phyloP scores from a whole-genome alignment of 2,888 invertebrate genomes.

The Torymus tubicola region DNA sequence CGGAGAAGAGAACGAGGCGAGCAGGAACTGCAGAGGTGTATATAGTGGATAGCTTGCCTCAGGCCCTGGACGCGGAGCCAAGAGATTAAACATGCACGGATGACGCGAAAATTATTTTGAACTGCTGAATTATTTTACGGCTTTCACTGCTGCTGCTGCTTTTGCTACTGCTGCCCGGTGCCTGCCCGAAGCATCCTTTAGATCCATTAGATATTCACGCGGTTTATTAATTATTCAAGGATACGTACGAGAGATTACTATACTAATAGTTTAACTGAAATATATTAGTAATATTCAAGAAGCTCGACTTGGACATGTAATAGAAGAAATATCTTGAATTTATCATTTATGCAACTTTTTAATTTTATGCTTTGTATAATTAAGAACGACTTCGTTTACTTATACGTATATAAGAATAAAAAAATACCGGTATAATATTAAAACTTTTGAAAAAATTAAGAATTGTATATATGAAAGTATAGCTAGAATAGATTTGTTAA shows the following conservation, averaged over 20 bases:
- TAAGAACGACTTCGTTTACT: too few species aligned
- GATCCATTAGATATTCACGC: neutral
- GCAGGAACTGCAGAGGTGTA: neutral
- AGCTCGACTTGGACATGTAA: too few species aligned
- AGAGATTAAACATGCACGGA: constrained; percentile 8
- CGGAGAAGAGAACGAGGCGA: neutral
- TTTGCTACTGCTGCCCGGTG: neutral
- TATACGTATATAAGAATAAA: too few species aligned
- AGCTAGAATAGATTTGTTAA: too few species aligned
- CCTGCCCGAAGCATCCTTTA: neutral
- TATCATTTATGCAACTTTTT: too few species aligned
- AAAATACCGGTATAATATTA: too few species aligned
- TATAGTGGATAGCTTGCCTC: constrained; percentile 1
- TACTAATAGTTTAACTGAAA: too few species aligned
- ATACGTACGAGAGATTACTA: neutral
- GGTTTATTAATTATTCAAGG: neutral
- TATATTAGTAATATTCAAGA: too few species aligned
- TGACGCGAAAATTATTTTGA: neutral
- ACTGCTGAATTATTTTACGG: constrained; percentile 13
- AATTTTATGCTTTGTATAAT: too few species aligned
- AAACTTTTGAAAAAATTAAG: too few species aligned
- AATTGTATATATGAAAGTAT: too few species aligned
- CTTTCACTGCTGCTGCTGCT: neutral
- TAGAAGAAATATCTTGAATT: too few species aligned
- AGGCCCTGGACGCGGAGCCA: neutral